Conservation (phyloP, 1,140 invertebrate species). For the Teleopsis dalmanni region DNA sequence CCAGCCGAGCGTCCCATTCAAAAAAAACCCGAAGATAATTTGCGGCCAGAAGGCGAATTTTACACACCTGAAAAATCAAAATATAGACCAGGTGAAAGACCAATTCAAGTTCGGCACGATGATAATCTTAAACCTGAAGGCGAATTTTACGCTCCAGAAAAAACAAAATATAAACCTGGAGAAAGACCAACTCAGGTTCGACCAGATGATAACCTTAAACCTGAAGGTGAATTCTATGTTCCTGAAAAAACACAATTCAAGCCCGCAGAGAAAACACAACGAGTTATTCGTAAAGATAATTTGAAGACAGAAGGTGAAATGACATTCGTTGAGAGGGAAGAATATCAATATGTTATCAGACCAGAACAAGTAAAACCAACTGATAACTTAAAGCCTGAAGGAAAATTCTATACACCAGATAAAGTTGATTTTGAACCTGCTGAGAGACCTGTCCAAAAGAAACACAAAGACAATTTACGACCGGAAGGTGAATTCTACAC, state of each 20-base stretch:
- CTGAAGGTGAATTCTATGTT: conserved; percentile 54
- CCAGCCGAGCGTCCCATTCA: conserved; percentile 46
- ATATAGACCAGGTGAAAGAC: conserved; percentile 45
- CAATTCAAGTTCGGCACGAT: conserved; percentile 42
- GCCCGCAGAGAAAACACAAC: conserved; percentile 39
- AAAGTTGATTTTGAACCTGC: conserved; percentile 49
- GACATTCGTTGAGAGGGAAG: conserved; percentile 45
- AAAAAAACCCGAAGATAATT: conserved; percentile 48
- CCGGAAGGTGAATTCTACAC: conserved; percentile 60
- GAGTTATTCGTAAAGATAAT: conserved; percentile 49
- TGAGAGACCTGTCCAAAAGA: conserved; percentile 40
- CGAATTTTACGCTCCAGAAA: conserved; percentile 49
- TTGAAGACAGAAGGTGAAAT: conserved; percentile 52
- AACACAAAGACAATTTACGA: conserved; percentile 53
- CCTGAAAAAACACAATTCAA: conserved; percentile 50
- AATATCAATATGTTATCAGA: conserved; percentile 40
- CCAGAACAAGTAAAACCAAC: conserved; percentile 44
- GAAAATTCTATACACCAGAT: conserved; percentile 55
- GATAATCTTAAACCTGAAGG: conserved; percentile 54
- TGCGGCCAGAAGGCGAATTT: conserved; percentile 54
- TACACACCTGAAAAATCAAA: conserved; percentile 43
- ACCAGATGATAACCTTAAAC: conserved; percentile 52
- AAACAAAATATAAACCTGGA: conserved; percentile 46
- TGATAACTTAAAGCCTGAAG: conserved; percentile 58
- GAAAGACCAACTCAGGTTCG: conserved; percentile 50